Conservation (phyloP, 2,113 vertebrate genomes). For the Prunella fulvescens region DNA sequence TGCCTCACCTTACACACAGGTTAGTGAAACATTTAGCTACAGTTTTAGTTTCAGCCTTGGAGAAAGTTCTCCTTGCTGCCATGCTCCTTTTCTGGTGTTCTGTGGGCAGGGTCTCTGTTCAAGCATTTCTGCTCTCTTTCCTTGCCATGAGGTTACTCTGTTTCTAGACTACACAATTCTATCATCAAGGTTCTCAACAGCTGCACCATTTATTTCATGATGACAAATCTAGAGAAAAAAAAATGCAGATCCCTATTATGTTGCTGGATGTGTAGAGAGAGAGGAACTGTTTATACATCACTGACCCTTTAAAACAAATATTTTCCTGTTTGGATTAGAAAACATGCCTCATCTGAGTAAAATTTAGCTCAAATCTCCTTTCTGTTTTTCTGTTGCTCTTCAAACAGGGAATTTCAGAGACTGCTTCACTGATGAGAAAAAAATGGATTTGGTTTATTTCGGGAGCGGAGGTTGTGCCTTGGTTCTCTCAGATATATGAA, state of each 20-base stretch:
- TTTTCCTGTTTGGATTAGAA: slow-evolving; percentile 26
- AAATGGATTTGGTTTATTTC: slow-evolving; percentile 61
- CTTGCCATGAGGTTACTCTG: not conserved
- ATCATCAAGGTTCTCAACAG: not conserved
- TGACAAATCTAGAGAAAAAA: not conserved
- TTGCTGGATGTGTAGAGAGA: not conserved
- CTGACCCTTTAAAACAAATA: slow-evolving; percentile 38
- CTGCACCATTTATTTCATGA: not conserved
- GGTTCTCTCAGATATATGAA: slow-evolving; percentile 59
- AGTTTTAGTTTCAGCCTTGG: not conserved
- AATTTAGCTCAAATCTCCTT: slow-evolving; percentile 26
- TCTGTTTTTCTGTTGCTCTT: slow-evolving; percentile 50
- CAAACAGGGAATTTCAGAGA: slow-evolving; percentile 48
- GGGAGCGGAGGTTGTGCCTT: slow-evolving; percentile 44
- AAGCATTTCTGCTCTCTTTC: not conserved
- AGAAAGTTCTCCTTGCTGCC: not conserved
- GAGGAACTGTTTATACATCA: not conserved
- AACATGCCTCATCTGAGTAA: slow-evolving; percentile 8
- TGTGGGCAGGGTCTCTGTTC: not conserved
- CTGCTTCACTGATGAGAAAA: slow-evolving; percentile 15
- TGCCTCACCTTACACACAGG: not conserved
- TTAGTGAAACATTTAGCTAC: not conserved
- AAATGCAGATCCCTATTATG: not conserved
- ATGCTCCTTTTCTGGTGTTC: not conserved
- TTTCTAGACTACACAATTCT: not conserved